These are phyloP conservation scores for Crotalus horridus DNA, from an alignment of 2,113 vertebrate species.

Conservation along the genomic window DNA sequence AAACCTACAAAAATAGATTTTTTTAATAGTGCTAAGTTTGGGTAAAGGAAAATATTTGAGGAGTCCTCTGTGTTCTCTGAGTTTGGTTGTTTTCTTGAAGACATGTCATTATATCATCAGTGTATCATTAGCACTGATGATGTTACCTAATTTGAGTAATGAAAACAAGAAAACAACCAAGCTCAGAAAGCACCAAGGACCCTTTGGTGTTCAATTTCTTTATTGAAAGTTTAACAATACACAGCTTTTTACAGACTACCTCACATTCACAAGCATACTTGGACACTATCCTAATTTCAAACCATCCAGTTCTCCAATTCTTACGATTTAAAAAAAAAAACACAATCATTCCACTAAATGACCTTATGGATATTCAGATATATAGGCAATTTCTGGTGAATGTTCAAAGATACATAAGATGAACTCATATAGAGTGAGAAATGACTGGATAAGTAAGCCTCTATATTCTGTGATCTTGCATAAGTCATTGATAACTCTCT, in stretches of 20 bases:
- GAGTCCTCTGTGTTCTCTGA: neutral
- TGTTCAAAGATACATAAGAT: neutral
- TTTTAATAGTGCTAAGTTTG: neutral
- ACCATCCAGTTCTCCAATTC: neutral
- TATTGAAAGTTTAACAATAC: neutral
- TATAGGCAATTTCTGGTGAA: neutral
- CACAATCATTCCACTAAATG: neutral
- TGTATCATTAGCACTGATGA: neutral
- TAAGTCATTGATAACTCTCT: neutral
- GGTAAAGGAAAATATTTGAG: neutral
- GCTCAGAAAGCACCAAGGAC: neutral
- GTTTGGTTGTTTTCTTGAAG: neutral
- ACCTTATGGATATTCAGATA: neutral
- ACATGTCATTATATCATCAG: neutral
- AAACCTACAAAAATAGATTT: neutral
- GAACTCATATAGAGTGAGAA: neutral
- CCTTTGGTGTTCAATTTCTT: neutral
- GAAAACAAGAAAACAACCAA: neutral
- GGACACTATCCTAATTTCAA: neutral
- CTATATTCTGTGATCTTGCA: neutral
- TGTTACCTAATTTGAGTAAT: neutral
- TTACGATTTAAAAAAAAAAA: neutral
- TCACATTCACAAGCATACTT: neutral
- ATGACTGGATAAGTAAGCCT: neutral
- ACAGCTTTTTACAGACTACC: neutral